Percentiles rank a stretch among this genome's conserved stretches.
Conservation (phyloP, 2,113 vertebrate genomes). For the Pipa parva region DNA sequence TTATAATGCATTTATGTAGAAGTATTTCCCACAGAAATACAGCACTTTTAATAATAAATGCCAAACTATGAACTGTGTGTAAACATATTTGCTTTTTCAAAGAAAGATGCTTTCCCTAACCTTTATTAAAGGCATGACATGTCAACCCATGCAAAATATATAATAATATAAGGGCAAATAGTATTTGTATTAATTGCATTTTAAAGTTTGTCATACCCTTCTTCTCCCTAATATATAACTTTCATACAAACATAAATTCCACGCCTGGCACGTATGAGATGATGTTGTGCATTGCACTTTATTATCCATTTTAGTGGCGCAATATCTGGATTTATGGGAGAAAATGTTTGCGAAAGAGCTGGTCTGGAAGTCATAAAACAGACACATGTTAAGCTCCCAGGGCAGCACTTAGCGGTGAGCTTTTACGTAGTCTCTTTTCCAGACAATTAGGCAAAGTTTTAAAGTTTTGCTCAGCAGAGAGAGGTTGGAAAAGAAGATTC, state of each 20-base stretch:
- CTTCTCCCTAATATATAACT: too few species aligned
- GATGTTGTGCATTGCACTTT: neutral
- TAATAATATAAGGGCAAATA: too few species aligned
- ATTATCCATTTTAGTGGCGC: slow-evolving; percentile 7
- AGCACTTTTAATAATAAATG: too few species aligned
- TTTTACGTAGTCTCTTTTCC: slow-evolving; percentile 29
- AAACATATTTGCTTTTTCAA: too few species aligned
- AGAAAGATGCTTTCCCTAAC: too few species aligned
- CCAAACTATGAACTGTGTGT: too few species aligned
- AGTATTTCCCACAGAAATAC: too few species aligned
- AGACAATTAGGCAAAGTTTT: slow-evolving; percentile 38
- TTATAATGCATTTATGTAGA: too few species aligned
- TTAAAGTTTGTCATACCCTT: too few species aligned
- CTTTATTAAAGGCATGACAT: too few species aligned
- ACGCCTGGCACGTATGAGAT: neutral
- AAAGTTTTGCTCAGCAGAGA: slow-evolving; percentile 29
- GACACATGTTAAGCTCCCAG: slow-evolving; percentile 28
- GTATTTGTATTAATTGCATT: too few species aligned
- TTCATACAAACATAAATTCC: neutral
- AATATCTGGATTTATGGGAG: slow-evolving; percentile 13
- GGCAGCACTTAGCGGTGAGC: slow-evolving; percentile 13
- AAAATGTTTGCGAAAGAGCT: slow-evolving; percentile 6
- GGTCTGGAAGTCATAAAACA: slow-evolving; percentile 39
- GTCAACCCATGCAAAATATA: too few species aligned
- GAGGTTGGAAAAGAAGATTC: neutral